Evolutionary conservation across 2,797 vertebrate species (phyloP).

Genomic region (Amniataba percoides): DNA sequence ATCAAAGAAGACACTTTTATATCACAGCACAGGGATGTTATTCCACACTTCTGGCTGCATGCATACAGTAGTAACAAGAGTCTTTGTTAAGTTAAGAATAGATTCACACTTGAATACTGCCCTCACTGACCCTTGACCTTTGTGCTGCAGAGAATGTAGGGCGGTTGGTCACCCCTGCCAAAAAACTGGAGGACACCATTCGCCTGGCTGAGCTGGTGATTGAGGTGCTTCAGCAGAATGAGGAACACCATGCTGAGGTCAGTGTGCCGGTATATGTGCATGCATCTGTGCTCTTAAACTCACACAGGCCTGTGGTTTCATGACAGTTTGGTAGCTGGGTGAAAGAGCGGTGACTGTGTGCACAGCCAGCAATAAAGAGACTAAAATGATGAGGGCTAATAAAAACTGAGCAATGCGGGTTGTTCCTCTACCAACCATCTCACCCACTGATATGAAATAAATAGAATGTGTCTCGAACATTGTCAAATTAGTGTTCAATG

Average conservation of each 20-base stretch:
- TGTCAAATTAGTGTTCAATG: not conserved
- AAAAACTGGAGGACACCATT: constrained; percentile 99
- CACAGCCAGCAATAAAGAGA: not conserved
- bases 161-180: constrained; percentile 97
- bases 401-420: not conserved
- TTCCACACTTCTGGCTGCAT: constrained; percentile 50
- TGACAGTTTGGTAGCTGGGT: not conserved
- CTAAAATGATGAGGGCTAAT: not conserved
- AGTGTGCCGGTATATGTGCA: constrained; percentile 65
- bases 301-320: not conserved
- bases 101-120: not conserved
- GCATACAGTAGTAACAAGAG: constrained; percentile 4
- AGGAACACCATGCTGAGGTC: constrained; percentile 99
- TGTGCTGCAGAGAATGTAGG: constrained; percentile 99
- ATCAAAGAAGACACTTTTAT: not conserved
- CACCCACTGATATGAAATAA: not conserved
- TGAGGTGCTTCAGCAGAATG: constrained; percentile 98
- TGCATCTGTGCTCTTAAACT: not conserved
- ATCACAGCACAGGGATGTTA: constrained; percentile 7
- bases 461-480: not conserved
- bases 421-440: not conserved
- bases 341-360: not conserved
- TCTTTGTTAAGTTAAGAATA: not conserved
- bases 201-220: constrained; percentile 98
- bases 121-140: constrained; percentile 86